Conservation (phyloP, 2,113 vertebrate species). For the Pseudolaguvia tuberculata region DNA sequence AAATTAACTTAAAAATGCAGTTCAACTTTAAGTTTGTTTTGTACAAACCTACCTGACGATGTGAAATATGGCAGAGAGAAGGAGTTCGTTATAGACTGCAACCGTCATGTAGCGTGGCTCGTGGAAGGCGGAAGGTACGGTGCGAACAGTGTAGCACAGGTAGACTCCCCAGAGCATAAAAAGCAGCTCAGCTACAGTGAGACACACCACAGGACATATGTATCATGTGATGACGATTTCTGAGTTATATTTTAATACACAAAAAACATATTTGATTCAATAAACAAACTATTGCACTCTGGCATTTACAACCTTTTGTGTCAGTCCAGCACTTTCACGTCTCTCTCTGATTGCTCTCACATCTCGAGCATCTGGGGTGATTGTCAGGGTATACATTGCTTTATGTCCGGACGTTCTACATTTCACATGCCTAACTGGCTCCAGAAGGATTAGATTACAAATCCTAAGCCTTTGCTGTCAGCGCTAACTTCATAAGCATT, state of each 20-base stretch:
- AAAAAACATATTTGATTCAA: background rate
- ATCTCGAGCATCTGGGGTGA: background rate
- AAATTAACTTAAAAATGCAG: background rate
- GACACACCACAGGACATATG: background rate
- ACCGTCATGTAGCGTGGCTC: slow-evolving; percentile 96
- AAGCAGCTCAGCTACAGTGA: slow-evolving; percentile 86
- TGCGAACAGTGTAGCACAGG: slow-evolving; percentile 93
- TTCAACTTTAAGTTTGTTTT: background rate
- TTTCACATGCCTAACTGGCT: slow-evolving; percentile 20
- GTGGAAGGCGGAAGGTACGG: slow-evolving; percentile 91
- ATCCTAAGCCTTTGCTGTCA: slow-evolving; percentile 32
- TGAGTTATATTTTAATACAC: background rate
- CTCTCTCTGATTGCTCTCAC: background rate
- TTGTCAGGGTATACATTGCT: slow-evolving; percentile 2
- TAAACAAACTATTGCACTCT: background rate
- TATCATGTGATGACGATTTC: background rate
- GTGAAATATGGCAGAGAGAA: slow-evolving; percentile 94
- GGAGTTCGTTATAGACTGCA: slow-evolving; percentile 96
- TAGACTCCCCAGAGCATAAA: slow-evolving; percentile 97
- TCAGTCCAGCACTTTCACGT: background rate
- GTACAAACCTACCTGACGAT: slow-evolving; percentile 81
- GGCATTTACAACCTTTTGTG: background rate
- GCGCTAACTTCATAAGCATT: slow-evolving; percentile 2
- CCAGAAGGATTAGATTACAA: slow-evolving; percentile 35
- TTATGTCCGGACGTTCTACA: slow-evolving; percentile 10